phyloP scores from a whole-genome alignment of 2,797 vertebrate species.

The Setipinna tenuifilis region DNA sequence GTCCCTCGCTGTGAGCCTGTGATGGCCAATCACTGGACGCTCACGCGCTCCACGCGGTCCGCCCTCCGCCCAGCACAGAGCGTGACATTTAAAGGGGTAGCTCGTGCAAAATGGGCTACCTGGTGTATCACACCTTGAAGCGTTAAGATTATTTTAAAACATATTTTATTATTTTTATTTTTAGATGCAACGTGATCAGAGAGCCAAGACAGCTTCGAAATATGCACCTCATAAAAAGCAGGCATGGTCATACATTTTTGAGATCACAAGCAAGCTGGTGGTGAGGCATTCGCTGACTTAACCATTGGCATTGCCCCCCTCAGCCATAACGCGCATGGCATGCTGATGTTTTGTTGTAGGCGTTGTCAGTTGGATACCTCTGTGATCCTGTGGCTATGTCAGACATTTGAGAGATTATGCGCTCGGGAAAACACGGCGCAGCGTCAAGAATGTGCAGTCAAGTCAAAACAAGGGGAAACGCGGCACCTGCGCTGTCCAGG shows the following conservation, averaged over 20 bases:
- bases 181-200: neutral
- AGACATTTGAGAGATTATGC: constrained; percentile 23
- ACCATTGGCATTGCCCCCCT: neutral
- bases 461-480: neutral
- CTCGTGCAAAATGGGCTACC: neutral
- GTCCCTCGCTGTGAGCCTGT: constrained; percentile 71
- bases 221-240: neutral
- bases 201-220: neutral
- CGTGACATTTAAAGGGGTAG: constrained; percentile 89
- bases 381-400: constrained; percentile 1
- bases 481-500: constrained; percentile 32
- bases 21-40: constrained; percentile 82
- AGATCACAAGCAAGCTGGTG: neutral
- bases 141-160: neutral
- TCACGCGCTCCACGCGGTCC: constrained; percentile 76
- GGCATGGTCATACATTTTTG: neutral
- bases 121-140: constrained; percentile 3
- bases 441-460: neutral
- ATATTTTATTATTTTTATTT: neutral
- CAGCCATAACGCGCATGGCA: neutral
- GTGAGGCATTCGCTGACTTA: neutral
- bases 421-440: neutral
- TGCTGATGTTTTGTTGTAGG: constrained; percentile 2
- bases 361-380: constrained; percentile 17
- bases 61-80: constrained; percentile 78